Base-by-base conservation (phyloP, 1,140 invertebrate species). In the Zaprionus lachaisei region DNA sequence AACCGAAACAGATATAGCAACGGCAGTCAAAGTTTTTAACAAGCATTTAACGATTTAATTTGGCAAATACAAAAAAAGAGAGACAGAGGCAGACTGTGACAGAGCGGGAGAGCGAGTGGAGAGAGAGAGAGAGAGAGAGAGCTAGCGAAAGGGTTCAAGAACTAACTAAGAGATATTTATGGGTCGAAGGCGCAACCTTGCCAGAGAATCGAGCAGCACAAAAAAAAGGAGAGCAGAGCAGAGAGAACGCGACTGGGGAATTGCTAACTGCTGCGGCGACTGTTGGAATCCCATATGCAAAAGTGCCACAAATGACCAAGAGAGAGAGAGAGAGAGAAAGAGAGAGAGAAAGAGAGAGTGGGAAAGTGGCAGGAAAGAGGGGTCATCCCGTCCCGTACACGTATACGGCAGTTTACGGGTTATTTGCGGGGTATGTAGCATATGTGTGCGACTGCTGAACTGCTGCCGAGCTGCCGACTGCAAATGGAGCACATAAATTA, bases 1-100 rank as follows among this genome's bases (percentile, higher is more conserved):
- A 47, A 47, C 15, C n/a, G 41, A 51, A 37, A 47, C 47, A 49
- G 37, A 72, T 66, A 72, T 63, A 56, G 73, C 69, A 83, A 63
- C 60, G 75, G 81, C 80, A 91, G 85, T 85, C 86, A 87, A 91
- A 90, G 76, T 90, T 90, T 89, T 90, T 90, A 90, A 90, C 85
- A 90, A 90, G 85, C 85, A 91, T 91, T 90, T 90, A 90, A 90
- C 85, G 86, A 90, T 90, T 90, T 90, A 90, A 90, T 90, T 90
- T 90, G 85, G 68, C 85, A 85, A 90, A 87, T 79, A 81, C 73
- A 62, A 72, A 72, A 62, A 57, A 47, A 51, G 12, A 41, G 38
- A 2, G 38, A 41, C 31, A 34, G 6, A 28, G 6, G 6, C 26
- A 28, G 31, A 34, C 31, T 34, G 38, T 5, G 44, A 37, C 15